Conservation (phyloP, 2,797 vertebrate genomes). For the Uromys caudimaculatus region DNA sequence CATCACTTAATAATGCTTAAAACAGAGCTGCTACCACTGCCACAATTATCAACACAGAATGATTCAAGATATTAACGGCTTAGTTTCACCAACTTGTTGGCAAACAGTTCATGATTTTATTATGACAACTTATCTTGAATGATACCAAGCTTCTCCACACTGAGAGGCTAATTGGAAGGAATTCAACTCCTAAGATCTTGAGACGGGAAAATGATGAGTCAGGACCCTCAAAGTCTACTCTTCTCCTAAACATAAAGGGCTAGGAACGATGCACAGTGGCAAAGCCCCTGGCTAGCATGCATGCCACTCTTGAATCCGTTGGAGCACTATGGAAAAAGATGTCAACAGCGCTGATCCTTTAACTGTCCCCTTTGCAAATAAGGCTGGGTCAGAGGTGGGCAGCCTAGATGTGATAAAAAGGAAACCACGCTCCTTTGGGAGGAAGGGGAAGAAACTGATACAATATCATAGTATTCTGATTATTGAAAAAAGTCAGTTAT, state of each 20-base stretch:
- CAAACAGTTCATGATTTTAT: constrained; percentile 33
- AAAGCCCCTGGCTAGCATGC: not conserved
- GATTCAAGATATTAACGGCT: not conserved
- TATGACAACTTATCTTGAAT: not conserved
- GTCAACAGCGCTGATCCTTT: not conserved
- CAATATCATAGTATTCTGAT: not conserved
- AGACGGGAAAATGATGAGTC: not conserved
- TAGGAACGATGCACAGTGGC: not conserved
- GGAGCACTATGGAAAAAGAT: not conserved
- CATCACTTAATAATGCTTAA: not conserved
- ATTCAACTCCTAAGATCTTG: not conserved
- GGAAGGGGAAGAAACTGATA: not conserved
- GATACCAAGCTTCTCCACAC: not conserved
- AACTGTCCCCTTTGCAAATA: not conserved
- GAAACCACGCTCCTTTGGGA: not conserved
- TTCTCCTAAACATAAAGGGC: not conserved
- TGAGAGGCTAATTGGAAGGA: not conserved
- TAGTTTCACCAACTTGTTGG: not conserved
- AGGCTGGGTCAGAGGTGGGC: not conserved
- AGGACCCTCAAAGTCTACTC: not conserved
- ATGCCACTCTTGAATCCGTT: not conserved
- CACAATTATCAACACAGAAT: constrained; percentile 12
- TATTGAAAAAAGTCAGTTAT: not conserved
- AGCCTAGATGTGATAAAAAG: not conserved
- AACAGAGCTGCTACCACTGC: not conserved